A percentile compares a stretch with the other conserved stretches of the same genome.
Conservation (phyloP, 2,888 invertebrate species). For the Himalopsyche japonica region DNA sequence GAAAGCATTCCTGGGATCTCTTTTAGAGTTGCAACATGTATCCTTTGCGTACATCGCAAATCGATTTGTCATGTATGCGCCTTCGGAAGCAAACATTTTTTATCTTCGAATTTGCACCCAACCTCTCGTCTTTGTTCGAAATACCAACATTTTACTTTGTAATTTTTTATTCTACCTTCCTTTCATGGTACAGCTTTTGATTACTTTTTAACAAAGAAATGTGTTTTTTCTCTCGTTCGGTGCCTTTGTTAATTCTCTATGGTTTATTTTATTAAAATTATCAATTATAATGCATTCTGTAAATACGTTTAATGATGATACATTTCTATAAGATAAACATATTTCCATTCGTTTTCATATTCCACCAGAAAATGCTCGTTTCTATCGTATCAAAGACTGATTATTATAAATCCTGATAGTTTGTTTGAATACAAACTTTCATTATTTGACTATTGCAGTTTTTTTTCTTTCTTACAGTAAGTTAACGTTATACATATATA, state of each 20-base stretch:
- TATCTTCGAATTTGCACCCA: background rate
- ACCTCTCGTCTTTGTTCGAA: background rate
- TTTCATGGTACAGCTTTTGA: conserved; percentile 4
- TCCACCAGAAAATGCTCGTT: too few species aligned
- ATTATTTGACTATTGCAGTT: too few species aligned
- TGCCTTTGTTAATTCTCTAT: background rate
- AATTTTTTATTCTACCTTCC: background rate
- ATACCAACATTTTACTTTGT: background rate
- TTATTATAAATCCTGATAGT: too few species aligned
- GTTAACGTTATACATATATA: too few species aligned
- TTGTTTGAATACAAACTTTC: too few species aligned
- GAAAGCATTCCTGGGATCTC: background rate
- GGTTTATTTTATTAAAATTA: background rate
- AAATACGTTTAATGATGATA: background rate
- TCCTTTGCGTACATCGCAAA: conserved; percentile 18
- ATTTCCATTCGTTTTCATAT: too few species aligned
- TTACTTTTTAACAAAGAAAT: background rate
- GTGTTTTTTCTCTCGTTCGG: background rate
- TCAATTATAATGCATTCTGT: background rate
- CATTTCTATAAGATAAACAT: background rate
- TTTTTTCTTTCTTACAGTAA: too few species aligned
- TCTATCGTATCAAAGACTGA: too few species aligned
- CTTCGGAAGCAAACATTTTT: background rate
- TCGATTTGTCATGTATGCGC: conserved; percentile 25
- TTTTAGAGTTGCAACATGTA: background rate